phyloP scores from a whole-genome alignment of 1,140 invertebrate genomes.

The Sweltsa coloradensis region DNA sequence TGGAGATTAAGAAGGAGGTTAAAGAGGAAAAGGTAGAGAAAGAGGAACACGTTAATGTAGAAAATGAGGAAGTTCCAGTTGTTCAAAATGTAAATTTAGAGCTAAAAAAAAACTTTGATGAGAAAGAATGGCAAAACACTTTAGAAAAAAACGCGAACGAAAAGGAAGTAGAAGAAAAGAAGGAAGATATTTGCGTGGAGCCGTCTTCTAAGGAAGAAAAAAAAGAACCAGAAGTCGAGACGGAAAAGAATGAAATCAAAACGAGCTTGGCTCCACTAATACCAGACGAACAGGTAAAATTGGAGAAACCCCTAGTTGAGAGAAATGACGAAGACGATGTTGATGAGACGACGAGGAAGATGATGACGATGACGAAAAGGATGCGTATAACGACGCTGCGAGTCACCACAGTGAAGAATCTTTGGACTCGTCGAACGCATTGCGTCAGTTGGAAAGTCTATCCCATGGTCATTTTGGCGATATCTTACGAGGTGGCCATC shows the following conservation, averaged over 20 bases:
- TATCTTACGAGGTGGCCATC: conserved; percentile 29
- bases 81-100: no score
- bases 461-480: conserved; percentile 63
- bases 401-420: conserved; percentile 44
- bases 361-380: conserved; percentile 29
- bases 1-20: conserved; percentile 10
- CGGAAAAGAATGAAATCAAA: conserved; percentile 23
- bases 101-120: no score
- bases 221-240: not conserved
- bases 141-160: conserved; percentile 28
- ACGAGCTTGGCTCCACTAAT: conserved; percentile 27
- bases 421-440: conserved; percentile 52
- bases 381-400: conserved; percentile 37
- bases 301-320: conserved; percentile 8
- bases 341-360: conserved; percentile 22
- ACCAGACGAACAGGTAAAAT: conserved; percentile 25
- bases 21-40: conserved; percentile 11
- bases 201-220: not conserved
- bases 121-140: no score
- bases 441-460: conserved; percentile 65
- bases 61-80: no score
- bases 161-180: conserved; percentile 25
- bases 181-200: not conserved
- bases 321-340: conserved; percentile 16
- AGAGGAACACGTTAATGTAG: conserved; percentile 20